These are phyloP conservation scores for Porites lobata DNA, from an alignment of 92 coral and sea anemone genomes.

Conservation along the genomic window DNA sequence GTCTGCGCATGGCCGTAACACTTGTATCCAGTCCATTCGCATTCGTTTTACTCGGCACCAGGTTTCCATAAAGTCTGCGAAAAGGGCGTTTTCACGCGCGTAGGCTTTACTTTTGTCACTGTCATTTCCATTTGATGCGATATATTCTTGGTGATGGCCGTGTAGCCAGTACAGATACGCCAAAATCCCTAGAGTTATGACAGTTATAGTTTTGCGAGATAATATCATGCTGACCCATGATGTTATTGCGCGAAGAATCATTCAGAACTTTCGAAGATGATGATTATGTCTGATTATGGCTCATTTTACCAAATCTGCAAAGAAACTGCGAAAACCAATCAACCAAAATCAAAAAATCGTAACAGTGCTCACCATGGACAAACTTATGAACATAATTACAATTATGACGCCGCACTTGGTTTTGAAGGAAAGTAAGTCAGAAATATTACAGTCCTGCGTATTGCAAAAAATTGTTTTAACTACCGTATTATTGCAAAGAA, in stretches of 20 bases:
- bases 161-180: conserved; percentile 40
- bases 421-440: too few relatives aligned
- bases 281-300: too few relatives aligned
- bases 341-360: too few relatives aligned
- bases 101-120: neutral
- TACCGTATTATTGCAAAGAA: too few relatives aligned
- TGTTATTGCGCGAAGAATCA: conserved; percentile 16
- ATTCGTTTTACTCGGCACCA: conserved; percentile 65
- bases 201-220: conserved; percentile 8
- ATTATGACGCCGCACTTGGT: too few relatives aligned
- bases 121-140: neutral
- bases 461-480: too few relatives aligned
- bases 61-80: conserved; percentile 65
- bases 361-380: too few relatives aligned
- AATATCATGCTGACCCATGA: conserved; percentile 7
- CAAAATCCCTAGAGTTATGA: conserved; percentile 21
- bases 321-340: too few relatives aligned
- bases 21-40: conserved; percentile 62
- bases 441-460: too few relatives aligned
- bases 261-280: neutral
- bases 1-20: conserved; percentile 55
- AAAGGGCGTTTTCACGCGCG: conserved; percentile 42
- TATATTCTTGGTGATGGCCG: neutral
- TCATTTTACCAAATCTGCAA: too few relatives aligned
- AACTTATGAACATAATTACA: too few relatives aligned